Conservation (phyloP, 2,888 invertebrate species). For the Coleophora flavipennella region DNA sequence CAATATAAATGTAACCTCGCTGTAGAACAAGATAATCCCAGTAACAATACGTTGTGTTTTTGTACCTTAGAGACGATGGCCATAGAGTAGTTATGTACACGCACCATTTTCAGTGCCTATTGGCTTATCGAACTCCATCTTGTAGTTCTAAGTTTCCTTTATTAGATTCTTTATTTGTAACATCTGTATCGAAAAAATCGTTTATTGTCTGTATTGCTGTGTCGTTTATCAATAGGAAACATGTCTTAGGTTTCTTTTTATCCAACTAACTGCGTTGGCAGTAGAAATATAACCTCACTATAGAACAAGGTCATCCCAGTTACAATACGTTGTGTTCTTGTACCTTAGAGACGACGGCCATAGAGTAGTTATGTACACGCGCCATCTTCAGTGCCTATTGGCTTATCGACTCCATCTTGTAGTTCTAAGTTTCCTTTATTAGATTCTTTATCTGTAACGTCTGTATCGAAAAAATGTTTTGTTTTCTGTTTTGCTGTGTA, state of each 20-base stretch:
- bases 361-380: slow-evolving; percentile 24
- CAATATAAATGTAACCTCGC: no score
- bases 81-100: slow-evolving; percentile 29
- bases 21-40: no score
- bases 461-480: neutral
- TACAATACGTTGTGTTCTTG: no score
- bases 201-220: no score
- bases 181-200: neutral
- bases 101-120: neutral
- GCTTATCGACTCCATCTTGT: neutral
- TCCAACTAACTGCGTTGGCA: no score
- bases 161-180: slow-evolving; percentile 1
- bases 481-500: no score
- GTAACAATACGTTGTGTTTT: no score
- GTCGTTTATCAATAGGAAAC: no score
- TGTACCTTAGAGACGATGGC: neutral
- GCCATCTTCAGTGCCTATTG: neutral
- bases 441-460: slow-evolving; percentile 1
- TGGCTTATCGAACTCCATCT: neutral
- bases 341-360: slow-evolving; percentile 14
- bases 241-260: no score
- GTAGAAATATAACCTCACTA: no score
- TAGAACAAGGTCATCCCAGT: no score
- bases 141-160: neutral
- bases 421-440: neutral